Base-by-base conservation (phyloP, 2,113 vertebrate genomes). In the Melanocharis versteri region DNA sequence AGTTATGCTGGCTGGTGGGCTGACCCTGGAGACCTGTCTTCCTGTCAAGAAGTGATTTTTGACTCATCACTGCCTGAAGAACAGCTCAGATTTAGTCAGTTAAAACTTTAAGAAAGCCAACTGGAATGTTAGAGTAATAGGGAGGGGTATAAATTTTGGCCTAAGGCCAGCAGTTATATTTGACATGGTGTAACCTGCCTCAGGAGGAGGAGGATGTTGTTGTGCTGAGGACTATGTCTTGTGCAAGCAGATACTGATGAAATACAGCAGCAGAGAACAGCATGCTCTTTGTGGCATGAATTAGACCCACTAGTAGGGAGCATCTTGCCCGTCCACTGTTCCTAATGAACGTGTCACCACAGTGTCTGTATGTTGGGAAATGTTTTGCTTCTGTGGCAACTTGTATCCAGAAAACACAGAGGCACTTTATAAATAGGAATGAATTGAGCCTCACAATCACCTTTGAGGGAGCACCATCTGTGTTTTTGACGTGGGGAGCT, bases 381-480 rank as follows among this genome's bases (percentile, higher is more conserved):
- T 81, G 50, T 83, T 96, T 95, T 75, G 83, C 85, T 94, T 90
- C 90, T 93, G 86, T 8, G 44, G 94, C 72, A 87, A 76, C 83
- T 78, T 33, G 31, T 64, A 65, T 45, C 76, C 93, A 92, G 81
- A 81, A 90, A 87, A 93, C 92, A 95, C 62, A 87, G 95, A 89
- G 65, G 37, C 56, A 42, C 65, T 93, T 94, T 31, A 90, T 87
- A 66, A 45, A 93, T 6, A 40, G 88, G 88, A 92, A 86, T 94
- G 79, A 89, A 90, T 83, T 90, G 39, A 83, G 28, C 64, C 83
- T 96, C 83, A 73, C 58, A 86, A 50, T 44, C 30, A 72, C 40
- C 40, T 96, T 15, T 51, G 83, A 78, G 61, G 92, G 48, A 85
- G 65, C 5, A 14, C 73, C 4, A 4, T 48, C 80, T 77, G 40